Base-by-base conservation (phyloP, 2,113 vertebrate genomes). In the Oncorhynchus tshawytscha region DNA sequence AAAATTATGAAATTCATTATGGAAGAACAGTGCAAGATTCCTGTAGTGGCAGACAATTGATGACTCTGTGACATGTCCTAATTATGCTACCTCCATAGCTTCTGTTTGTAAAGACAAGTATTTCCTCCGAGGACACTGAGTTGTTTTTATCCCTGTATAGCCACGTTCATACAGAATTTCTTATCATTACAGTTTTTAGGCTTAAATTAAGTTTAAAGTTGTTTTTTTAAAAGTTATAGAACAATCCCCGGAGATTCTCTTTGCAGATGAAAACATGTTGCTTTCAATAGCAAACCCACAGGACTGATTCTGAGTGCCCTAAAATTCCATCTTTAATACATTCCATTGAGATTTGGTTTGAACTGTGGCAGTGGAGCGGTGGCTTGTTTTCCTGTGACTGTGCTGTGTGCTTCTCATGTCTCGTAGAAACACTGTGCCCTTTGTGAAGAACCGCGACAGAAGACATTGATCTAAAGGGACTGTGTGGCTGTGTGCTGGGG, bases 371-470 rank as follows among this genome's bases (percentile, higher is more conserved):
- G 15, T 6, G 15, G 20, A 62, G 29, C 72, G 75, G 75, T 79
- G 78, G 78, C 76, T 84, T 88, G 82, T 86, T 86, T 90, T 82
- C 89, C 78, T 87, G 82, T 73, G 73, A 31, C 62, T 67, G 65
- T n/a, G 25, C 39, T 45, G 39, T 45, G 39, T 45, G 39, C 39
- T 45, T 45, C 39, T 84, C 71, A 77, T 83, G 74, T 84, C 78
- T 78, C 77, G 83, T 73, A 71, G 78, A 90, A 90, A 90, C 87
- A 89, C 76, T 79, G 49, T 87, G 88, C 81, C 83, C 78, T 81
- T 84, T 84, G 84, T 89, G 82, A 90, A 91, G 87, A 84, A 77
- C 16, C 34, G 73, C 87, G 87, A 90, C 90, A 87, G 84, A 84
- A 82, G 31, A 31, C 85, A 90, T 90, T 90, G 87, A 91, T 89